Evolutionary conservation across 37 sponge, comb jelly and placozoan genomes (phyloP).

Genomic region (Halichondria panicea): DNA sequence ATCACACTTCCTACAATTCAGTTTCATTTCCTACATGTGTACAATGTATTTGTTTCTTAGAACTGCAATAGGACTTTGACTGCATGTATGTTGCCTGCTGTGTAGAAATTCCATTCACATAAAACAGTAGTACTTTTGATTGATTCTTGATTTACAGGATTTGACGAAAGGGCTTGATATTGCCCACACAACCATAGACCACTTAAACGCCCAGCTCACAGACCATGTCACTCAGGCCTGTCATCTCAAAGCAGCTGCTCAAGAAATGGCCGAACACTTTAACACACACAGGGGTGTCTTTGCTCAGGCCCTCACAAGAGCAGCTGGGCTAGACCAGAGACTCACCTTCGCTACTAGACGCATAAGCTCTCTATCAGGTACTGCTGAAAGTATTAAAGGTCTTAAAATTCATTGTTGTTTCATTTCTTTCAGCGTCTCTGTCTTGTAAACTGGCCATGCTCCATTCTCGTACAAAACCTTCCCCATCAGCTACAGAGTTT

Average conservation of each 20-base stretch:
- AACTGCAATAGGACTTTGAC: too few species aligned
- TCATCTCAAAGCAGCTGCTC: neutral
- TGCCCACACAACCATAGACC: neutral
- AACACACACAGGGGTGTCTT: constrained; percentile 7
- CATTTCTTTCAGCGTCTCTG: neutral
- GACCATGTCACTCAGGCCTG: neutral
- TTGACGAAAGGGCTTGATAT: constrained; percentile 1
- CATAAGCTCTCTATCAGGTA: constrained; percentile 38
- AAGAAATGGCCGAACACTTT: neutral
- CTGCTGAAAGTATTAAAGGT: too few species aligned
- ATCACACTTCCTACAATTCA: neutral
- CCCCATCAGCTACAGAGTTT: too few species aligned
- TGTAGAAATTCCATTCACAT: too few species aligned
- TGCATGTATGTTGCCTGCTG: too few species aligned
- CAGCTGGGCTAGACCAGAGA: constrained; percentile 39
- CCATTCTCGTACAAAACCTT: too few species aligned
- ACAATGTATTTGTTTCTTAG: too few species aligned
- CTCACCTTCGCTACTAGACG: neutral
- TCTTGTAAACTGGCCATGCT: too few species aligned
- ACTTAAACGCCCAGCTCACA: constrained; percentile 1
- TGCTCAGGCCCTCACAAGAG: constrained; percentile 23
- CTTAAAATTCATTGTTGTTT: neutral
- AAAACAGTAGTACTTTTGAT: too few species aligned
- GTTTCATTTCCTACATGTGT: neutral
- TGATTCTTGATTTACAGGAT: constrained; percentile 8